Evolutionary conservation across 2,888 invertebrate species (phyloP).

Genomic region (Eristalis pertinax): DNA sequence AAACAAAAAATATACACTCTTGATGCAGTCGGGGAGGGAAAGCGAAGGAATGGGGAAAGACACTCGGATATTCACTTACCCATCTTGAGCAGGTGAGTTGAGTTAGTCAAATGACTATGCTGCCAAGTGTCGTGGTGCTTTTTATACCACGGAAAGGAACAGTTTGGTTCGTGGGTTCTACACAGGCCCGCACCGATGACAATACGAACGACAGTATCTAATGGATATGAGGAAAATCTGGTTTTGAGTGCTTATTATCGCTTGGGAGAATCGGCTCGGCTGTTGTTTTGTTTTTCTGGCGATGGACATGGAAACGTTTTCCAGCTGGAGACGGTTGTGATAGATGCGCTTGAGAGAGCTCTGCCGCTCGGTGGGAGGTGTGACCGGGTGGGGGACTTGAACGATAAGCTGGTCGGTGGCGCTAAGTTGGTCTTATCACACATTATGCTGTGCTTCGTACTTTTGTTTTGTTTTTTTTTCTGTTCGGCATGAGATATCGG

Average conservation of each 20-base stretch:
- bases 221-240: slow-evolving; percentile 50
- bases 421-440: slow-evolving; percentile 48
- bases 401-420: slow-evolving; percentile 31
- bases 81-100: slow-evolving; percentile 69
- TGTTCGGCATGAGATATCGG: neutral
- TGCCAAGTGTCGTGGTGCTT: slow-evolving; percentile 49
- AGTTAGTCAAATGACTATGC: slow-evolving; percentile 67
- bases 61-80: slow-evolving; percentile 57
- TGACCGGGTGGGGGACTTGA: neutral
- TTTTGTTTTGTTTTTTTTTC: neutral
- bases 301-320: slow-evolving; percentile 30
- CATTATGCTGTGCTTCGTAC: slow-evolving; percentile 4
- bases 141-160: slow-evolving; percentile 66
- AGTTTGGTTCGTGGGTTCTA: neutral
- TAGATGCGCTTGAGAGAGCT: slow-evolving; percentile 60
- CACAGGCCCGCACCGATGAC: slow-evolving; percentile 13
- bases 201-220: slow-evolving; percentile 23
- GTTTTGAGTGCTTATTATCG: slow-evolving; percentile 57
- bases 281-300: slow-evolving; percentile 14
- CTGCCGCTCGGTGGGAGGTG: slow-evolving; percentile 8
- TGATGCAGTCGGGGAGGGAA: neutral
- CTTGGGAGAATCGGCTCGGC: slow-evolving; percentile 43
- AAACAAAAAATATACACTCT: neutral
- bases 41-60: neutral
- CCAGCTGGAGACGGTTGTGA: slow-evolving; percentile 58